Evolutionary conservation across 2,797 vertebrate species (phyloP), one percentile per base, ranked within the genome.

Genomic region (Aselliscus stoliczkanus): DNA sequence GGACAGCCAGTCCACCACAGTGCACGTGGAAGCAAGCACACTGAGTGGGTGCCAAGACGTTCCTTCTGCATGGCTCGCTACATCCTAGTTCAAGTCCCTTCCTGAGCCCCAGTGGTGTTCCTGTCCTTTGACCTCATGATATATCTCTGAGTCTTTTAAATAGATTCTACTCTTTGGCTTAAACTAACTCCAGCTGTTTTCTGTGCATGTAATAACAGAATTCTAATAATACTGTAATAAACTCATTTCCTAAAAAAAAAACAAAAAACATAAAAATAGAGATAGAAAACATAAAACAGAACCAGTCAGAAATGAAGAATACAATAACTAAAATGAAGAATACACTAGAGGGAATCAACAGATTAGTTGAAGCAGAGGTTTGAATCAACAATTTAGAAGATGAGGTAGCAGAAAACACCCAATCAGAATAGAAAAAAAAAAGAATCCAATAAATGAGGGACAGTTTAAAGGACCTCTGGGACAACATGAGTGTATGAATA

Each of bases 191-290:
- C 47, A 92, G 67, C 27, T 86, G 34, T 60, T 86, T 76, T 69
- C 76, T 67, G 34, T 47, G 39, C 7, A 18, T n/a, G 13, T 77
- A 56, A 31, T 44, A 82, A 52, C 23, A 76, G 34, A 67, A 76
- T 29, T 34, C 47, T 67, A 58, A 80, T 69, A 42, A 60, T 31
- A 65, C 4, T 7, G 29, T 31, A 69, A 18, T 81, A 52, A 87
- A 69, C 44, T 76, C 62, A 88, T 88, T 88, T 92, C 60, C 54
- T 69, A n/a, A n/a, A n/a, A n/a, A n/a, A n/a, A n/a, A n/a, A n/a
- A n/a, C n/a, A n/a, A n/a, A n/a, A n/a, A n/a, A n/a, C n/a, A n/a
- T n/a, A n/a, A 50, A 50, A 50, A 50, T 50, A 50, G 47, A 50
- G 47, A 50, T 3, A 50, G 47, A 50, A 50, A 50, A 50, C 47